These are phyloP conservation scores for Epicauta chinensis DNA, from an alignment of 1,140 invertebrate genomes.

Conservation along the genomic window DNA sequence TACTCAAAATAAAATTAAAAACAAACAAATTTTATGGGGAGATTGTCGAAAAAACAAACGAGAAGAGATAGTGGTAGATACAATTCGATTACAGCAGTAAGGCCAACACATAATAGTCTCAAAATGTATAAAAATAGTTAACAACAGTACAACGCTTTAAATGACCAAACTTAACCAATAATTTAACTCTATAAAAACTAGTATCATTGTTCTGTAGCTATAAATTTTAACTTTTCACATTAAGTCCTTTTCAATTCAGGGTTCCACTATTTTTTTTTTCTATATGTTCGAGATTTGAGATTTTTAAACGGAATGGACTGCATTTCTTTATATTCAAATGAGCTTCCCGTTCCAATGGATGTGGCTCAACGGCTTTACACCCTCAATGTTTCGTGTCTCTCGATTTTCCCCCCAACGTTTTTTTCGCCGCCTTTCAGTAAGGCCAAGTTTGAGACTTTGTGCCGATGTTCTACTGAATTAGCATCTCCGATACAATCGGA, in stretches of 20 bases:
- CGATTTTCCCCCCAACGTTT: no score
- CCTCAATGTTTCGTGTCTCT: not conserved
- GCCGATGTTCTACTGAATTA: no score
- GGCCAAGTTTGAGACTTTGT: no score
- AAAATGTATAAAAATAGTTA: conserved; percentile 32
- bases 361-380: conserved; percentile 17
- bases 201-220: conserved; percentile 41
- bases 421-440: no score
- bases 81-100: no score
- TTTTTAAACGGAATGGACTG: conserved; percentile 33
- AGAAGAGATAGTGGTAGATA: not conserved
- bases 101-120: not conserved
- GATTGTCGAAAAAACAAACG: conserved; percentile 1
- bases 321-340: conserved; percentile 40
- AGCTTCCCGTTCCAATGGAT: conserved; percentile 14
- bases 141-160: conserved; percentile 31
- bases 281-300: conserved; percentile 30
- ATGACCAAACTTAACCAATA: conserved; percentile 41
- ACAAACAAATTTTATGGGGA: conserved; percentile 5
- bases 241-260: conserved; percentile 41
- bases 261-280: conserved; percentile 29
- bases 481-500: no score
- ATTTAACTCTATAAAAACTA: conserved; percentile 41
- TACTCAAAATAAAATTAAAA: conserved; percentile 4
- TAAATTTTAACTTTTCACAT: conserved; percentile 43